Conservation (phyloP, 2,797 vertebrate species). For the Xenopus petersii region DNA sequence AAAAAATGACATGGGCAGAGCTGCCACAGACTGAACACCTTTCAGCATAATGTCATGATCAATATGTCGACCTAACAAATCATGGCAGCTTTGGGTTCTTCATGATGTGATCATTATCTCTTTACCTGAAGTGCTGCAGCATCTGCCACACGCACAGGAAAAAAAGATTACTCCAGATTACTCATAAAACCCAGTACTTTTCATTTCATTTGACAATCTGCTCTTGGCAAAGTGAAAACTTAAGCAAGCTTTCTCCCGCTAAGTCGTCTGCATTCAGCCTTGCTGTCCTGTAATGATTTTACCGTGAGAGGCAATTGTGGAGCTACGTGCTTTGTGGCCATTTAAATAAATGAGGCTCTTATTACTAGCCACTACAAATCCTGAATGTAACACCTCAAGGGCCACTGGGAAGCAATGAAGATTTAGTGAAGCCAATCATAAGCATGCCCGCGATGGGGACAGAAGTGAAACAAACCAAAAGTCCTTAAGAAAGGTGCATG, state of each 20-base stretch:
- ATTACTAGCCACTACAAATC: conserved; percentile 1
- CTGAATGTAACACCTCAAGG: conserved; percentile 2
- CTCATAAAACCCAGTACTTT: conserved; percentile 36
- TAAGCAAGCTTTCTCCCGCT: conserved; percentile 40
- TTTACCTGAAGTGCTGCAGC: conserved; percentile 60
- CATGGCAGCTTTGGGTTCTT: conserved; percentile 59
- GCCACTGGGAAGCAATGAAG: background rate
- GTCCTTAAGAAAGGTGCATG: background rate
- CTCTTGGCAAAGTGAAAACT: conserved; percentile 40
- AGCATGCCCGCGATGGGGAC: background rate
- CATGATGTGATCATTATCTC: conserved; percentile 66
- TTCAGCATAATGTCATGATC: conserved; percentile 58
- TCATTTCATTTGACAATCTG: conserved; percentile 44
- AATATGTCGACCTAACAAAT: conserved; percentile 62
- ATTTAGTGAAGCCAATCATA: background rate
- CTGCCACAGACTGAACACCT: conserved; percentile 53
- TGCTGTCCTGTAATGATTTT: conserved; percentile 10
- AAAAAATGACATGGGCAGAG: conserved; percentile 26
- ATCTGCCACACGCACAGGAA: conserved; percentile 52
- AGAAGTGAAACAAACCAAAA: background rate
- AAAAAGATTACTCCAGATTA: conserved; percentile 44
- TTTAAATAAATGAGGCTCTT: conserved; percentile 7
- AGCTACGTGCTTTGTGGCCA: background rate
- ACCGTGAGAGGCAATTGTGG: conserved; percentile 4
- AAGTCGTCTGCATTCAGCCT: conserved; percentile 13